A percentile compares a stretch with the other conserved stretches of the same genome.
Conservation (phyloP, 1,140 invertebrate genomes). For the Pseudobourletiella spinata region DNA sequence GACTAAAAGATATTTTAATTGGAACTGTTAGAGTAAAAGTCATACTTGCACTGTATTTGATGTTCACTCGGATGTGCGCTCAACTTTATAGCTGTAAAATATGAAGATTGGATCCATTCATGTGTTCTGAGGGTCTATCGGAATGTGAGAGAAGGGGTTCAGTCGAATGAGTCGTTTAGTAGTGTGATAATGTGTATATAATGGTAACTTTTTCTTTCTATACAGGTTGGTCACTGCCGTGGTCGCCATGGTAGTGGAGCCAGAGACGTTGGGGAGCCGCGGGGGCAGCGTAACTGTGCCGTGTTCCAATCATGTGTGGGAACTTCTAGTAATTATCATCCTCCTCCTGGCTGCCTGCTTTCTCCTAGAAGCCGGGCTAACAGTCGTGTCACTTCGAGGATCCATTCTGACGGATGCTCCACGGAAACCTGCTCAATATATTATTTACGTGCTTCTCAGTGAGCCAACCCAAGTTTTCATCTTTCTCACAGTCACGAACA, state of each 20-base stretch:
- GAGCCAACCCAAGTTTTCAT: conserved; percentile 40
- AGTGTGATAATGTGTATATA: too few relatives aligned
- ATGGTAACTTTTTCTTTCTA: too few relatives aligned
- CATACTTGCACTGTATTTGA: too few relatives aligned
- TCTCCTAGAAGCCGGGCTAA: conserved; percentile 62
- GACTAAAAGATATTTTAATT: too few relatives aligned
- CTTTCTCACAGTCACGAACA: not conserved
- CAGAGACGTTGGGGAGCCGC: not conserved
- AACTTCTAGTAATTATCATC: conserved; percentile 62
- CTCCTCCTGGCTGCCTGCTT: conserved; percentile 57
- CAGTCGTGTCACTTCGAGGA: conserved; percentile 65
- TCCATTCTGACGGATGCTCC: conserved; percentile 68
- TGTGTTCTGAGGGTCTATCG: too few relatives aligned
- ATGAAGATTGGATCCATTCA: too few relatives aligned
- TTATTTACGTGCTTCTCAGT: conserved; percentile 73
- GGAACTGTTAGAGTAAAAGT: too few relatives aligned
- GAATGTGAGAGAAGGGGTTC: too few relatives aligned
- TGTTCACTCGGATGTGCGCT: too few relatives aligned
- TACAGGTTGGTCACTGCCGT: conserved; percentile 25
- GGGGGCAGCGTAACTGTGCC: conserved; percentile 44
- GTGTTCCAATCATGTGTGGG: conserved; percentile 54
- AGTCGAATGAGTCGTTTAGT: too few relatives aligned
- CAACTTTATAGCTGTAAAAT: too few relatives aligned
- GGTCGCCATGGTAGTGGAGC: conserved; percentile 48
- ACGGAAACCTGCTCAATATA: conserved; percentile 65